Base-by-base conservation (phyloP, 2,888 invertebrate species). In the Andrena praecox region DNA sequence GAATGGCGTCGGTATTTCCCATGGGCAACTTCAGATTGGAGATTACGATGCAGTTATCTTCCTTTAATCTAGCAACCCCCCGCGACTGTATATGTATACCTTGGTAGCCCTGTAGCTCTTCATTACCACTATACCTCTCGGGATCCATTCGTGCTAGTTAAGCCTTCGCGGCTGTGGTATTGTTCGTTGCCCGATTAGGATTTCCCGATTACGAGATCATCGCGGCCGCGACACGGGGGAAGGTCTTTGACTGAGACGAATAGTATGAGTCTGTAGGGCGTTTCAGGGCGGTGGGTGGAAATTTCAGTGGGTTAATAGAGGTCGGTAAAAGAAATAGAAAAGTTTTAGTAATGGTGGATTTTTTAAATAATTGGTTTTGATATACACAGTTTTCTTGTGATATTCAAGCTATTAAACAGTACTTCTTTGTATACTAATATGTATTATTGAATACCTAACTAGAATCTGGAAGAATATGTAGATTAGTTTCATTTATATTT, bases 41-140 rank as follows among this genome's bases (percentile, higher is more conserved):
- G 88, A 91, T 91, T 90, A 91, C 86, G 87, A 89, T 89, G 87
- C 86, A 86, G 88, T 91, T 91, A 90, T 90, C 89, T 82, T 87
- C 79, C 83, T 90, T 90, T 89, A 91, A 89, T 90, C 84, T 86
- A 70, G 33, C 63, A n/a, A 66, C 20, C 62, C 72, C 62, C 59
- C 50, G 33, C 20, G 31, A n/a, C 42, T 52, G 56, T 64, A 71
- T 31, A 16, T 64, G 67, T 31, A 16, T 73, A 66, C 62, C 42
- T 54, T 33, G 62, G 56, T 75, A 27, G 69, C 54, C 54, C 79
- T 74, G 63, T 79, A 69, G 62, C 79, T 87, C 80, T 87, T 88
- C 85, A 85, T 88, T 88, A 87, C 63, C 80, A 54, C 71, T 69
- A 70, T 73, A 77, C 75, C 90, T 82, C 87, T 66, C 76, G 87